Evolutionary conservation across 1,140 invertebrate species (phyloP).

Genomic region (Cydia amplana): DNA sequence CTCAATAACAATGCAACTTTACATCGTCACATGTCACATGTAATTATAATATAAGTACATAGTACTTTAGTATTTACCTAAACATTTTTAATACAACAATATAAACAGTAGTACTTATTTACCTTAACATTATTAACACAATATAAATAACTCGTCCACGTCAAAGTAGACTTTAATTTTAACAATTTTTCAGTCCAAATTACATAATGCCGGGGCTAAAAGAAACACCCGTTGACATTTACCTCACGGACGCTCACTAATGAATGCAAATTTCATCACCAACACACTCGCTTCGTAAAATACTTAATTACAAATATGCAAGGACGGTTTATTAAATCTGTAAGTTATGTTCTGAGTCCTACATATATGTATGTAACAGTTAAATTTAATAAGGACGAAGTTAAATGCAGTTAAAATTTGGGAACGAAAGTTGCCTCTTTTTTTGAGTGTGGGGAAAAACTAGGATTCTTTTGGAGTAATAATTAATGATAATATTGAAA

Average conservation of each 20-base stretch:
- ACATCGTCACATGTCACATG: too few species aligned
- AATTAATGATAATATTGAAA: too few species aligned
- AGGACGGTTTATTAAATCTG: conserved; percentile 21
- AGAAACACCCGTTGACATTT: conserved; percentile 25
- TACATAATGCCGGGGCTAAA: conserved; percentile 18
- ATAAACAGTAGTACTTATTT: too few species aligned
- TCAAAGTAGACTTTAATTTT: background rate
- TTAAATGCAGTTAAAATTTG: background rate
- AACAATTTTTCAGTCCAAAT: background rate
- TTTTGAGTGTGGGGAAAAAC: too few species aligned
- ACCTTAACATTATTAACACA: too few species aligned
- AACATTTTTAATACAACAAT: too few species aligned
- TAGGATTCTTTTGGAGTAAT: too few species aligned
- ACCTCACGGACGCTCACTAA: conserved; percentile 13
- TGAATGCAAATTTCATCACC: conserved; percentile 30
- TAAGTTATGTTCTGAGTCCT: conserved; percentile 18
- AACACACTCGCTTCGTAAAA: conserved; percentile 17
- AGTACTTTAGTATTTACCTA: too few species aligned
- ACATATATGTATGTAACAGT: background rate
- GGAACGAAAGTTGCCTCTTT: background rate
- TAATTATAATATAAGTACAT: too few species aligned
- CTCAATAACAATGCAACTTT: too few species aligned
- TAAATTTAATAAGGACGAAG: background rate
- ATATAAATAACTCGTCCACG: too few species aligned
- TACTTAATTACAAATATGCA: conserved; percentile 23